Evolutionary conservation across 2,888 invertebrate species (phyloP).

Genomic region (Yponomeuta sedellus): DNA sequence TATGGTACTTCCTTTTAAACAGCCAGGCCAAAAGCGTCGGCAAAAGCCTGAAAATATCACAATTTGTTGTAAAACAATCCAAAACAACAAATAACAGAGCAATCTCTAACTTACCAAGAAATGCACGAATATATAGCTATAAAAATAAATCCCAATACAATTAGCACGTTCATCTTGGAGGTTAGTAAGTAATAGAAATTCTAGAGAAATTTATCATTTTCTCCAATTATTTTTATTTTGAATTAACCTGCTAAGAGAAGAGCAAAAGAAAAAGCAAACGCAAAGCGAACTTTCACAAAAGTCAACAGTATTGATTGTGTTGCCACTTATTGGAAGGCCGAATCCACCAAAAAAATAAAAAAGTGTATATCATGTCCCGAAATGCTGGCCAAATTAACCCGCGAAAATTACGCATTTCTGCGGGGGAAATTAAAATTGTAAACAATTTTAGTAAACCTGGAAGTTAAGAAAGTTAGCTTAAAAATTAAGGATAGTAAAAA

Average conservation of each 20-base stretch:
- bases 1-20: slow-evolving; percentile 86
- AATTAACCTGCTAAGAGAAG: not conserved
- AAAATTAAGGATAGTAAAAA: too few relatives aligned
- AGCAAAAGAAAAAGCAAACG: not conserved
- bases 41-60: slow-evolving; percentile 79
- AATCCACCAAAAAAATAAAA: too few relatives aligned
- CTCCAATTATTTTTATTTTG: not conserved
- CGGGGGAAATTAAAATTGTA: too few relatives aligned
- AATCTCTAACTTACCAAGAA: slow-evolving; percentile 70
- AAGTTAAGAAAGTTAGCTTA: too few relatives aligned
- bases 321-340: too few relatives aligned
- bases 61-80: slow-evolving; percentile 32
- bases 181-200: slow-evolving; percentile 9
- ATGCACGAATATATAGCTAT: slow-evolving; percentile 76
- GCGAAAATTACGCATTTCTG: too few relatives aligned
- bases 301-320: too few relatives aligned
- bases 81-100: slow-evolving; percentile 35
- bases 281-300: not conserved
- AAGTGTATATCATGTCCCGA: too few relatives aligned
- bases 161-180: slow-evolving; percentile 51
- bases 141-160: slow-evolving; percentile 54
- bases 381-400: too few relatives aligned
- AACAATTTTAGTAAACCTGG: too few relatives aligned
- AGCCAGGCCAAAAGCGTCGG: slow-evolving; percentile 87
- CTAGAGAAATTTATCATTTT: not conserved